phyloP scores from a whole-genome alignment of 1,140 invertebrate genomes.

The Drosophila orosa region DNA sequence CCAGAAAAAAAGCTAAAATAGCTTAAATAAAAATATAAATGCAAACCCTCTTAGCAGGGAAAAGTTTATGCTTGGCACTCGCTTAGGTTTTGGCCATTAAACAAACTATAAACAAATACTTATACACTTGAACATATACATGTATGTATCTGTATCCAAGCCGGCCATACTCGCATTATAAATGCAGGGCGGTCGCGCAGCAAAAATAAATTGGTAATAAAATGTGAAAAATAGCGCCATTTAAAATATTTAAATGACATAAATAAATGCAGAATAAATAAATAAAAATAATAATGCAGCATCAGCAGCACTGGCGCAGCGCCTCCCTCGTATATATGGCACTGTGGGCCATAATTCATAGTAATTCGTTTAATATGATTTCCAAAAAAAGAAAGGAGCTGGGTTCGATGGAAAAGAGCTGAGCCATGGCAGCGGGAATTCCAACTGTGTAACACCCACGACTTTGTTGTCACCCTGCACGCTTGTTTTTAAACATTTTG shows the following conservation, averaged over 20 bases:
- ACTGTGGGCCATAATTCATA: conserved; percentile 64
- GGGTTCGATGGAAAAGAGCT: conserved; percentile 12
- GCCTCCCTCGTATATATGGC: conserved; percentile 29
- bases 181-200: conserved; percentile 44
- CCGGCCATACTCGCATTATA: conserved; percentile 48
- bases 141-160: not conserved
- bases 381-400: conserved; percentile 46
- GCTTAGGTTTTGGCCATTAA: conserved; percentile 59
- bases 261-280: conserved; percentile 80
- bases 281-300: conserved; percentile 75
- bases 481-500: not conserved
- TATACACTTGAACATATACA: conserved; percentile 10
- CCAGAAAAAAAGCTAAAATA: conserved; percentile 21
- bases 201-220: conserved; percentile 80
- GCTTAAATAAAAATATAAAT: conserved; percentile 1
- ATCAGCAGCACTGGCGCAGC: conserved; percentile 25
- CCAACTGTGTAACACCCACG: not conserved
- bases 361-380: conserved; percentile 80
- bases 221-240: conserved; percentile 78
- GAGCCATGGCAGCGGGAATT: conserved; percentile 11
- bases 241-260: conserved; percentile 77
- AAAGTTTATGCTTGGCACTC: conserved; percentile 22
- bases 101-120: conserved; percentile 66
- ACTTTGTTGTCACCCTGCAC: not conserved
- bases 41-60: not conserved